Conservation (phyloP, 2,113 vertebrate genomes). For the Alexandromys fortis region DNA sequence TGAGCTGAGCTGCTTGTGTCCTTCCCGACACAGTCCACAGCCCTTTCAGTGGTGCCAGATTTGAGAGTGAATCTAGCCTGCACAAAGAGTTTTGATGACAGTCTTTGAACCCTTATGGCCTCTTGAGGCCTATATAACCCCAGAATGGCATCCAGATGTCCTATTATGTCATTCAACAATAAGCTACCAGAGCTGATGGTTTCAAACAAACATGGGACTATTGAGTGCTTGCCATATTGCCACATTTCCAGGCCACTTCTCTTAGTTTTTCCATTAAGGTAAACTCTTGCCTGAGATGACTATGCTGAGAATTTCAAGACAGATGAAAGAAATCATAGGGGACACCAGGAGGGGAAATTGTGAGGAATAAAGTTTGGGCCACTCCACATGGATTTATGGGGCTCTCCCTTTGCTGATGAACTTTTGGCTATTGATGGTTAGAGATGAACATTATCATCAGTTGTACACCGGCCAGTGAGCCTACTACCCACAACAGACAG, state of each 20-base stretch:
- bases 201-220: slow-evolving; percentile 1
- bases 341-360: background rate
- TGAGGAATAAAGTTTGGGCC: background rate
- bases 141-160: background rate
- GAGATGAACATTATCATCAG: background rate
- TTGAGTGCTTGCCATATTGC: background rate
- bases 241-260: background rate
- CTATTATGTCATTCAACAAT: background rate
- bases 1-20: background rate
- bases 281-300: background rate
- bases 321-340: background rate
- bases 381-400: background rate
- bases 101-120: background rate
- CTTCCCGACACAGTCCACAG: slow-evolving; percentile 2
- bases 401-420: background rate
- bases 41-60: background rate
- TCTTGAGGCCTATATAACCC: background rate
- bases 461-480: background rate
- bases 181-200: background rate
- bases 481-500: background rate
- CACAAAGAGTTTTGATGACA: background rate
- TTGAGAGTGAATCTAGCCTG: slow-evolving; percentile 23
- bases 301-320: background rate
- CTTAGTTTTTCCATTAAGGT: background rate
- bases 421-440: background rate